These are phyloP conservation scores for Tipula vernalis DNA, from an alignment of 2,888 invertebrate genomes.

Conservation along the genomic window DNA sequence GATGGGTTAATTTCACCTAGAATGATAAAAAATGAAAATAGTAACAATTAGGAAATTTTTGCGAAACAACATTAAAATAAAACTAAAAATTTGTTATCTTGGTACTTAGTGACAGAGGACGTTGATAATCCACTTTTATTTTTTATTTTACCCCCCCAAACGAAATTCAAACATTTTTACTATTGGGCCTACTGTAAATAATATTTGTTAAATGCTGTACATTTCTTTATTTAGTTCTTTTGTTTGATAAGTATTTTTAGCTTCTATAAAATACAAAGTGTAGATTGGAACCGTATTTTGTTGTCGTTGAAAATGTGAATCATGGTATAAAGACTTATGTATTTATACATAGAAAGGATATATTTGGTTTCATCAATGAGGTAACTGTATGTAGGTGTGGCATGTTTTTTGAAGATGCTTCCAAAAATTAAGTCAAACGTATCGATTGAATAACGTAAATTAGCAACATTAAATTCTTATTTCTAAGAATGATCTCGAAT, in stretches of 20 bases:
- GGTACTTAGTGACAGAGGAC: not conserved
- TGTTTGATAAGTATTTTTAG: not conserved
- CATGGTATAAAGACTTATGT: not conserved
- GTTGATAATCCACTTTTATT: not conserved
- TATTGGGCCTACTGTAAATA: not conserved
- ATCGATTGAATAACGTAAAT: too few relatives aligned
- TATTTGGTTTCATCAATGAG: too few relatives aligned
- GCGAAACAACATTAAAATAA: not conserved
- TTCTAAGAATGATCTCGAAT: too few relatives aligned
- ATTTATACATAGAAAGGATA: too few relatives aligned
- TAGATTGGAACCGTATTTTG: not conserved
- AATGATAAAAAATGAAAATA: not conserved
- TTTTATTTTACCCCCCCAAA: not conserved
- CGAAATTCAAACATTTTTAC: not conserved
- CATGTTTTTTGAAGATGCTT: too few relatives aligned
- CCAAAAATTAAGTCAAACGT: too few relatives aligned
- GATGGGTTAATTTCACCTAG: conserved; percentile 51
- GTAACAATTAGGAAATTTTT: not conserved
- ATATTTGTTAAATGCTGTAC: not conserved
- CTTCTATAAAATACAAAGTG: not conserved
- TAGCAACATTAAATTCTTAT: too few relatives aligned
- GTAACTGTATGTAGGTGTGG: too few relatives aligned
- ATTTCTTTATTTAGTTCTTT: not conserved
- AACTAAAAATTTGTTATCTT: not conserved
- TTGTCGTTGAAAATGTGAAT: not conserved